Conservation (phyloP, 2,797 vertebrate species). For the Ptychadena robeensis region DNA sequence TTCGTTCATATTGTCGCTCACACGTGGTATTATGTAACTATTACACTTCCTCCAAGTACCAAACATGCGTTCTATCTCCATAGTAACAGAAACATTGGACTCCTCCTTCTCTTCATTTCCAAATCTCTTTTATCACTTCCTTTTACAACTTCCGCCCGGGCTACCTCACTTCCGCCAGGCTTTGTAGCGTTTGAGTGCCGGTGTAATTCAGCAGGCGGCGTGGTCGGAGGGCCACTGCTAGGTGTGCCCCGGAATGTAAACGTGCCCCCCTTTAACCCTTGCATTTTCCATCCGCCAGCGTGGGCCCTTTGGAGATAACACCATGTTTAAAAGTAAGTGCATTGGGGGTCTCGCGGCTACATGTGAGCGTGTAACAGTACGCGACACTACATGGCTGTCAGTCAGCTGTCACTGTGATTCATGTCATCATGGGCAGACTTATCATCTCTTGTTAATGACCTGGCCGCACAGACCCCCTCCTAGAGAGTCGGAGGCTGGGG, state of each 20-base stretch:
- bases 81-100: neutral
- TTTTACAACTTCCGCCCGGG: neutral
- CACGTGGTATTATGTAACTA: neutral
- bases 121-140: neutral
- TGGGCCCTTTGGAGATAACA: conserved; percentile 21
- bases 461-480: no score
- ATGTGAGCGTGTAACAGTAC: no score
- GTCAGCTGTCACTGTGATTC: no score
- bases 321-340: conserved; percentile 76
- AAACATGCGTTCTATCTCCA: neutral
- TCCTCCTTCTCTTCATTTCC: neutral
- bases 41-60: neutral
- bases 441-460: no score
- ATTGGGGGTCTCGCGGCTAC: no score
- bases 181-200: neutral
- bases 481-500: no score
- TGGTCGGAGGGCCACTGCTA: neutral
- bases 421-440: no score
- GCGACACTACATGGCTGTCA: no score
- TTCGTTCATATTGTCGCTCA: no score
- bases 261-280: no score
- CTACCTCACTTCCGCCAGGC: conserved; percentile 9
- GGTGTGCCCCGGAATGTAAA: conserved; percentile 38
- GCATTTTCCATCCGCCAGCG: neutral
- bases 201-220: conserved; percentile 7